These are phyloP conservation scores for Sycophila texana DNA, from an alignment of 2,888 invertebrate genomes.

Conservation along the genomic window DNA sequence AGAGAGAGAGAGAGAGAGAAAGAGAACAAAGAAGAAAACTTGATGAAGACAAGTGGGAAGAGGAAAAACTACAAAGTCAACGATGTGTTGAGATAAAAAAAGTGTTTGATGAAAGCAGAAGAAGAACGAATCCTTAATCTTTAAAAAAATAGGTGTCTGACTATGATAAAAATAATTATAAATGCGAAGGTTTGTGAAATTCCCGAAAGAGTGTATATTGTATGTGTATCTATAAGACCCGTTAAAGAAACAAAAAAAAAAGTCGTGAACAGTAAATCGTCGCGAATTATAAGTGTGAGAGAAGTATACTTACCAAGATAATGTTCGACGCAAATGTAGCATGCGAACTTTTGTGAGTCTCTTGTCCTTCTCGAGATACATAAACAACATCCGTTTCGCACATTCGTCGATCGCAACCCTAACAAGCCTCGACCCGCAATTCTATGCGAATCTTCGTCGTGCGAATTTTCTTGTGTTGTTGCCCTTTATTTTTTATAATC, in stretches of 20 bases:
- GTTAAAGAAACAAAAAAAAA: constrained; percentile 32
- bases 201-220: constrained; percentile 50
- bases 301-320: constrained; percentile 28
- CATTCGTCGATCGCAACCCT: constrained; percentile 23
- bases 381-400: constrained; percentile 26
- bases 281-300: constrained; percentile 46
- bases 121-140: constrained; percentile 29
- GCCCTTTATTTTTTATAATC: background rate
- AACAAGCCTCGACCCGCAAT: constrained; percentile 20
- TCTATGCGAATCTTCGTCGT: constrained; percentile 5
- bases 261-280: constrained; percentile 20
- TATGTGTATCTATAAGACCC: constrained; percentile 54
- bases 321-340: constrained; percentile 19
- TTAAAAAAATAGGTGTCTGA: constrained; percentile 46
- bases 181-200: constrained; percentile 44
- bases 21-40: background rate
- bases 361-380: constrained; percentile 32
- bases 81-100: constrained; percentile 14
- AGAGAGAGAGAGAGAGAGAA: background rate
- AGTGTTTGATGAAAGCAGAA: constrained; percentile 26
- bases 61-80: constrained; percentile 8
- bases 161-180: constrained; percentile 45
- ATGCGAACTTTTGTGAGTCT: constrained; percentile 18
- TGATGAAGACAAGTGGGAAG: constrained; percentile 18
- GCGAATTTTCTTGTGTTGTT: background rate